A percentile compares a stretch with the other conserved stretches of the same genome.
Evolutionary conservation across 2,113 vertebrate species (phyloP).

Genomic region (Phainopepla nitens): DNA sequence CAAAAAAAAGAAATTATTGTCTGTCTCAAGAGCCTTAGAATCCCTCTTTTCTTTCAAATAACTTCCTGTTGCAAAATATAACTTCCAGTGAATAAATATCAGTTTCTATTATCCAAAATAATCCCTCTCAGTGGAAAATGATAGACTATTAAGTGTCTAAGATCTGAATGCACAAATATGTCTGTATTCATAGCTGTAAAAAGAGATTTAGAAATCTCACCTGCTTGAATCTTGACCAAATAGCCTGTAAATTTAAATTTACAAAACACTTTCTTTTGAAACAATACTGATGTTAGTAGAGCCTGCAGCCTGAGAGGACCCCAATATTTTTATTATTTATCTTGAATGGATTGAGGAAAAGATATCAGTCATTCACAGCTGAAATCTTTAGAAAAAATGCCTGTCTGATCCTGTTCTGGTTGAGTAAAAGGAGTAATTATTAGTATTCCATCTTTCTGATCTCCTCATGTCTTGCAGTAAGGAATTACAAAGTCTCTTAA

Average conservation of each 20-base stretch:
- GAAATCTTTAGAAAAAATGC: neutral
- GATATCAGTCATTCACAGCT: neutral
- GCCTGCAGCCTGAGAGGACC: neutral
- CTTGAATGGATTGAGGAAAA: neutral
- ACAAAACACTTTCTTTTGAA: neutral
- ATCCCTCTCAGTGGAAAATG: neutral
- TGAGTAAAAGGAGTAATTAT: neutral
- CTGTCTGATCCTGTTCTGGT: neutral
- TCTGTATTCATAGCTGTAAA: neutral
- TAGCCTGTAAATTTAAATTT: neutral
- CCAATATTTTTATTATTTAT: neutral
- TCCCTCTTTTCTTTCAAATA: neutral
- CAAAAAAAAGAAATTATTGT: neutral
- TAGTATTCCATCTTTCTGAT: neutral
- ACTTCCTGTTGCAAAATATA: neutral
- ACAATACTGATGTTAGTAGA: neutral
- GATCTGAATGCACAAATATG: neutral
- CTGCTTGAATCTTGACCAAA: neutral
- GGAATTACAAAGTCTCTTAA: neutral
- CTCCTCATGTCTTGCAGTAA: neutral
- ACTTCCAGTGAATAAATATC: neutral
- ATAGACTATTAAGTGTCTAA: neutral
- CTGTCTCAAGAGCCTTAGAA: neutral
- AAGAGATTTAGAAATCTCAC: neutral
- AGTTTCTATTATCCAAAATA: neutral